Evolutionary conservation across 2,888 invertebrate species (phyloP), one percentile per base, ranked within the genome.

Genomic region (Dione vanillae): DNA sequence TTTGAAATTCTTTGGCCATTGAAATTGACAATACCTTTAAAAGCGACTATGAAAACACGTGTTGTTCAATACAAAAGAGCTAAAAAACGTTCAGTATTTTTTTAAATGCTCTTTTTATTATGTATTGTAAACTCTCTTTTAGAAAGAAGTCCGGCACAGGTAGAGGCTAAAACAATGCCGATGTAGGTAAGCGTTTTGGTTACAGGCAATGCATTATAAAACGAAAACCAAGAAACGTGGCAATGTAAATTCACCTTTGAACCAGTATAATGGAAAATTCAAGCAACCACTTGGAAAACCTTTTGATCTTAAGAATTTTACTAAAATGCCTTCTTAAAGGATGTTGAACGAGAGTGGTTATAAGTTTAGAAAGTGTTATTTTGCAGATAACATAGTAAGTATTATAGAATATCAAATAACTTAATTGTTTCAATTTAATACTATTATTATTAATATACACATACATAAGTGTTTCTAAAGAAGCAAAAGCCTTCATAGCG

Each of bases 241-340:
- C 81, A 82, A 84, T 84, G 83, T 84, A 85, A 86, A 85, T 88
- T 85, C 80, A 82, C 84, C 84, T 87, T 86, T 85, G 83, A 85
- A 83, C 82, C 82, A 83, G 83, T 84, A 85, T 88, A 89, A 90
- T 89, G 85, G 86, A 85, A 90, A 90, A 86, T 90, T 90, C 82
- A 81, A 83, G 83, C 83, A 88, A 88, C 88, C 87, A 83, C 87
- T 87, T 82, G 85, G 81, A 86, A 88, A 85, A 82, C 82, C 87
- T 86, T 90, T 91, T 90, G 88, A 89, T 90, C 88, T 87, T 85
- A 81, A 82, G 82, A 86, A 86, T 87, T 87, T 85, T 79, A 82
- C 81, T 80, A 80, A 83, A 87, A 83, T 83, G 82, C 81, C 83
- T 77, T 78, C 80, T 78, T 80, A 84, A 86, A 84, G 82, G 80